Evolutionary conservation across 2,888 invertebrate species (phyloP), one percentile per base, ranked within the genome.

Genomic region (Iselma pallidipennis): DNA sequence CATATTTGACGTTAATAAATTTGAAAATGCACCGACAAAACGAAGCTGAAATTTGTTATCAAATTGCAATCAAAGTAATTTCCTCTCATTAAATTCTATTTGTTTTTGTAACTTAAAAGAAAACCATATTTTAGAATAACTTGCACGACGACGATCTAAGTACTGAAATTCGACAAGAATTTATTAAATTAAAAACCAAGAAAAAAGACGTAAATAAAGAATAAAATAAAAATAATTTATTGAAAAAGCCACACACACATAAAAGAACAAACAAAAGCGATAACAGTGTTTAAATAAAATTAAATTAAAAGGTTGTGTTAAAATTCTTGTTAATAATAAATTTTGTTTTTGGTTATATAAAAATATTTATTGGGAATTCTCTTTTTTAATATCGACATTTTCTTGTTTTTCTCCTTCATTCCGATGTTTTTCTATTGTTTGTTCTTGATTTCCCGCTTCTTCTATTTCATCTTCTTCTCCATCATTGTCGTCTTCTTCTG

Each of bases 31-130:
- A 69, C 28, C 72, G 73, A 48, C 16, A 61, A 6, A 70, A 70
- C 58, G 79, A 81, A 67, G 80, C 80, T 1, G 75, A 80, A 49
- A 67, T 79, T 54, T 82, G 82, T 67, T 78, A 78, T 57, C 66
- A 73, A 9, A 76, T 80, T 68, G 76, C 79, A 16, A 63, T 76
- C 50, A 78, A 76, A 71, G 76, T 74, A 52, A 48, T 23, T 49
- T 49, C 16, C n/a, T 6, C 42, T 6, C 4, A 37, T 37, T 6
- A n/a, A n/a, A n/a, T n/a, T n/a, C n/a, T n/a, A n/a, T n/a, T n/a
- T n/a, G n/a, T n/a, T n/a, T n/a, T n/a, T n/a, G n/a, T n/a, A n/a
- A n/a, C n/a, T n/a, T n/a, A n/a, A n/a, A n/a, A n/a, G n/a, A n/a
- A n/a, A n/a, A n/a, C n/a, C n/a, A n/a, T 37, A 16, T 37, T 37